Conservation (phyloP, 2,888 invertebrate genomes). For the Harpagoxenus sublaevis region DNA sequence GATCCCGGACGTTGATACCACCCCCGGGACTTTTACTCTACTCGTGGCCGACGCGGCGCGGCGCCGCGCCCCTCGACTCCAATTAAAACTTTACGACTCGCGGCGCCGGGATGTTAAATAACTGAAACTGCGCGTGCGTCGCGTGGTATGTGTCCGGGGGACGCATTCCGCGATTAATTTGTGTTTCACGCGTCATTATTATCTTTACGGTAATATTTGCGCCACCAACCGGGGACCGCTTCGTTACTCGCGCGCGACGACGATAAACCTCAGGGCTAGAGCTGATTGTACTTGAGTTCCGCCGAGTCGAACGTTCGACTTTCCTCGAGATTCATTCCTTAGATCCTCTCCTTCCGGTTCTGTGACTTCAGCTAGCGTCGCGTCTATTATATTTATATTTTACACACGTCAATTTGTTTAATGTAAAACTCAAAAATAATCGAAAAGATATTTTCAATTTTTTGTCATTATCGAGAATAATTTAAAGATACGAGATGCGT, state of each 20-base stretch:
- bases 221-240: conserved; percentile 19
- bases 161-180: conserved; percentile 42
- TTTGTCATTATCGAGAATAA: neutral
- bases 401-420: neutral
- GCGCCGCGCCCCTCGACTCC: conserved; percentile 1
- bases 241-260: neutral
- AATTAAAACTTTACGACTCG: conserved; percentile 43
- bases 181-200: conserved; percentile 42
- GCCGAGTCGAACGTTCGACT: neutral
- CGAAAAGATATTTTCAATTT: neutral
- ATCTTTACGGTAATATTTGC: conserved; percentile 40
- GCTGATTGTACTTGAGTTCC: conserved; percentile 12
- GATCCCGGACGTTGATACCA: conserved; percentile 28
- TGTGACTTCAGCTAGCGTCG: neutral
- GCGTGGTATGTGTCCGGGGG: neutral
- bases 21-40: neutral
- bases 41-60: neutral
- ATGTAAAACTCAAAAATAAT: neutral
- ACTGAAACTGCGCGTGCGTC: neutral
- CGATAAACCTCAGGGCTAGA: neutral
- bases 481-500: neutral
- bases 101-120: conserved; percentile 12
- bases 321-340: conserved; percentile 4
- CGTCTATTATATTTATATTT: neutral
- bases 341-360: neutral